These are phyloP conservation scores for Botia almorhae DNA, from an alignment of 2,797 vertebrate genomes.

Conservation along the genomic window DNA sequence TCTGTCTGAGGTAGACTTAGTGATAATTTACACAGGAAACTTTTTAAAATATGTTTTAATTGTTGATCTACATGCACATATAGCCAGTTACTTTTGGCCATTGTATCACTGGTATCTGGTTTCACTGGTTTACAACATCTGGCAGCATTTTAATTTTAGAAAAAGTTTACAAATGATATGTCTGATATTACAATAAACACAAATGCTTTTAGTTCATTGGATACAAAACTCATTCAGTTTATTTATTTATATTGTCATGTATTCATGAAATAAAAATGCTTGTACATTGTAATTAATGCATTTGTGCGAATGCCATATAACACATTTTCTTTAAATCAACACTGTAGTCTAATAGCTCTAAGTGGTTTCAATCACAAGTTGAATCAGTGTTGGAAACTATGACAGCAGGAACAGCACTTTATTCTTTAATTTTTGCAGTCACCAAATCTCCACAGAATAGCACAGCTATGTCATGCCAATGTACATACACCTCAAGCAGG, in stretches of 20 bases:
- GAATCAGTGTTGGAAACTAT: not conserved
- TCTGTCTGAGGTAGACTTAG: too few relatives aligned
- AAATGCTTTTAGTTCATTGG: not conserved
- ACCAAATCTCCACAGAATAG: conserved; percentile 6
- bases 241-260: conserved; percentile 35
- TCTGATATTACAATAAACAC: conserved; percentile 12
- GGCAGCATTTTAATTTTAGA: not conserved
- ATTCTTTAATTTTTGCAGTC: not conserved
- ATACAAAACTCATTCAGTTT: conserved; percentile 31
- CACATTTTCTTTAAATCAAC: conserved; percentile 1
- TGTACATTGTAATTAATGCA: conserved; percentile 21
- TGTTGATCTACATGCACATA: too few relatives aligned
- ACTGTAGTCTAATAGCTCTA: conserved; percentile 17
- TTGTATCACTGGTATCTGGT: not conserved
- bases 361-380: conserved; percentile 16
- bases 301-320: not conserved
- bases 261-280: conserved; percentile 12
- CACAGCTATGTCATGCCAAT: conserved; percentile 8
- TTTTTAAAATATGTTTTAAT: too few relatives aligned
- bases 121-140: not conserved
- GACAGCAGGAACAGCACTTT: not conserved
- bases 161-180: not conserved
- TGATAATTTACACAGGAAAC: too few relatives aligned
- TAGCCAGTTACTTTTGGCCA: too few relatives aligned
- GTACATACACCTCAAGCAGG: conserved; percentile 1